These are phyloP conservation scores for Crypturellus undulatus DNA, from an alignment of 2,113 vertebrate genomes.

Conservation along the genomic window DNA sequence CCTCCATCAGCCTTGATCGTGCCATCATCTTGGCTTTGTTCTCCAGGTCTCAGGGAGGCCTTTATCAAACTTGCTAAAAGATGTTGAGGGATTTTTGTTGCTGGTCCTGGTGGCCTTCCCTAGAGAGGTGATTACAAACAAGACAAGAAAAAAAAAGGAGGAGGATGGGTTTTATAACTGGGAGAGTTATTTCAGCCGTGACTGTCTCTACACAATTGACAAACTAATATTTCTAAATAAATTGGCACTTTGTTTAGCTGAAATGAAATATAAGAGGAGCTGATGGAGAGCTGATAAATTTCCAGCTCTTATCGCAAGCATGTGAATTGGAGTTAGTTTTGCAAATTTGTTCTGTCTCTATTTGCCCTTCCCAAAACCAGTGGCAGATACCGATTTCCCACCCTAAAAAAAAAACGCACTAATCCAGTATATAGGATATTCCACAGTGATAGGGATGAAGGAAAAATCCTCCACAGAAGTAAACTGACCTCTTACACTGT, in stretches of 20 bases:
- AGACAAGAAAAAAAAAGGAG: background rate
- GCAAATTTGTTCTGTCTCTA: background rate
- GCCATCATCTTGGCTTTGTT: background rate
- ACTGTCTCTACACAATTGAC: background rate
- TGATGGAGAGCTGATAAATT: background rate
- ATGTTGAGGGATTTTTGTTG: background rate
- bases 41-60: background rate
- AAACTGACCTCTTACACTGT: background rate
- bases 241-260: background rate
- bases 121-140: background rate
- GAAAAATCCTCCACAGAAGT: background rate
- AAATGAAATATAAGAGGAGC: background rate
- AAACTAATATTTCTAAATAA: background rate
- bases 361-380: background rate
- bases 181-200: background rate
- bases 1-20: fast-evolving
- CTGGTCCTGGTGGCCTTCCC: background rate
- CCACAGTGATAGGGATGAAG: background rate
- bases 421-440: background rate
- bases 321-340: background rate
- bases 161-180: background rate
- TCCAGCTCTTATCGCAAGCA: background rate
- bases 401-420: background rate
- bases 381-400: background rate
- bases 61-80: background rate